Evolutionary conservation across 1,140 invertebrate species (phyloP).

Genomic region (Yoshiicerus persimilis): DNA sequence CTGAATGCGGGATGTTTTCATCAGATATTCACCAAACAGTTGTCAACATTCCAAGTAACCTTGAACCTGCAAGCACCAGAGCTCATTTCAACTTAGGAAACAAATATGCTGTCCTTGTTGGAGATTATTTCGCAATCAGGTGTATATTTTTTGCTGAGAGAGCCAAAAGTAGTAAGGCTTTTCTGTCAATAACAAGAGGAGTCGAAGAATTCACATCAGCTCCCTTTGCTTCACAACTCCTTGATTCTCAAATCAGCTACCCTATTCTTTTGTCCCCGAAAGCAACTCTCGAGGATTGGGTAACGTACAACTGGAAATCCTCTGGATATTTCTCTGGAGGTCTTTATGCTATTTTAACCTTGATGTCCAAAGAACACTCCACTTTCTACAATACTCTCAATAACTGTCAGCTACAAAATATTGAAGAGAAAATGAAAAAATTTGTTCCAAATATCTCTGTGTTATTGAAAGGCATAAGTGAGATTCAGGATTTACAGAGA

Average conservation of each 20-base stretch:
- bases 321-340: conserved; percentile 47
- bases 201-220: conserved; percentile 47
- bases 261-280: conserved; percentile 1
- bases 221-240: conserved; percentile 30
- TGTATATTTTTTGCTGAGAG: conserved; percentile 41
- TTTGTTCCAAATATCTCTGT: conserved; percentile 28
- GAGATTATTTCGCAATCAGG: conserved; percentile 47
- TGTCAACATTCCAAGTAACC: conserved; percentile 33
- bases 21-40: conserved; percentile 45
- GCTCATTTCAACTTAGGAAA: conserved; percentile 40
- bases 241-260: conserved; percentile 16
- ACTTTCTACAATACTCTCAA: neutral
- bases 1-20: conserved; percentile 47
- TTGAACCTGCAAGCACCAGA: neutral
- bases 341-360: conserved; percentile 34
- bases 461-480: conserved; percentile 27
- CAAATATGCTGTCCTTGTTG: conserved; percentile 46
- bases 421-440: neutral
- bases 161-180: conserved; percentile 34
- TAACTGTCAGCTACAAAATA: neutral
- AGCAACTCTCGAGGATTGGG: conserved; percentile 33
- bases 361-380: conserved; percentile 12
- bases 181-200: conserved; percentile 37
- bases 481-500: conserved; percentile 27
- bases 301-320: conserved; percentile 21